Base-by-base conservation (phyloP, 2,888 invertebrate genomes). In the Callimorpha dominula region DNA sequence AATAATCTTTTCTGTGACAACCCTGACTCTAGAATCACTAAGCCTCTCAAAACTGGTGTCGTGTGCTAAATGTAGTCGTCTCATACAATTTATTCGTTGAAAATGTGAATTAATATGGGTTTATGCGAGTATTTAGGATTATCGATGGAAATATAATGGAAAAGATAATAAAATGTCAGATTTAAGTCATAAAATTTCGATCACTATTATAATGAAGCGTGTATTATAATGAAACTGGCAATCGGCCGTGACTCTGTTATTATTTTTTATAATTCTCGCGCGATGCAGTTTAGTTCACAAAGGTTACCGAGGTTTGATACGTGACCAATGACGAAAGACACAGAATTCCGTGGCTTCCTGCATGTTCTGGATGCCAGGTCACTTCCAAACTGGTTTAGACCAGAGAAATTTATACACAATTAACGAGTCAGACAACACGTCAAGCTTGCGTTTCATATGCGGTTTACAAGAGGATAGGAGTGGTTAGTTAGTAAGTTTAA, bases 1-100 rank as follows among this genome's bases (percentile, higher is more conserved):
- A 46, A 46, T 46, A 46, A 46, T 8, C 43, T 49, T 6, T 17
- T 67, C 70, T 57, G 75, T 75, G 82, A 1, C 78, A 83, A 60
- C 82, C 82, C 80, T 83, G 71, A 31, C 17, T 52, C 9, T 82
- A 82, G 84, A 82, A 71, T 76, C 84, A 82, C 77, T 78, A 84
- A 82, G 82, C 76, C 73, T 74, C 69, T 60, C 63, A 68, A 77
- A 78, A 78, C 84, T 81, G 83, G 83, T 82, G 81, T 75, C 65
- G 63, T 71, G 78, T 73, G 83, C 83, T 75, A 82, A 84, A 84
- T 82, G 75, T 79, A 82, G 78, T 76, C 76, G 77, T 84, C 80
- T 64, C 70, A 73, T 68, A 77, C 71, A 81, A 83, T 81, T 83
- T 81, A 83, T 83, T 76, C 67, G 78, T 73, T 78, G 78, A 83